These are phyloP conservation scores for Magallana ariakensis DNA, from an alignment of 1,140 invertebrate species.

Conservation along the genomic window DNA sequence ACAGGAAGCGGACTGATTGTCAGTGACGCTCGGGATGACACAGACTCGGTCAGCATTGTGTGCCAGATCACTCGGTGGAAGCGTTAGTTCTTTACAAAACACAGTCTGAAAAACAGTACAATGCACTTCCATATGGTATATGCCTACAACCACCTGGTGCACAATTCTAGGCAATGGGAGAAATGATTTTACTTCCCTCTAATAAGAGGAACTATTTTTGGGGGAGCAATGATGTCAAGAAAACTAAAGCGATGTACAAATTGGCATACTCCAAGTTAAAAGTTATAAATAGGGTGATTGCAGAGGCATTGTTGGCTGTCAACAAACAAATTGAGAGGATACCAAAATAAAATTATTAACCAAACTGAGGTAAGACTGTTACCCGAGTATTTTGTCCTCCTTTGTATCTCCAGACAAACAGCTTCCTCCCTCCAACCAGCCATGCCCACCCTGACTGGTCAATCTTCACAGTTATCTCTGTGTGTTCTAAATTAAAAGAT, in stretches of 20 bases:
- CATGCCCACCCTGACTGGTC: constrained; percentile 87
- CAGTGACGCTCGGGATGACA: constrained; percentile 85
- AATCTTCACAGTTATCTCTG: constrained; percentile 84
- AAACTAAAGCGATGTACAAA: too few relatives aligned
- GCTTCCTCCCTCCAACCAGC: constrained; percentile 91
- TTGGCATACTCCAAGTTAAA: too few relatives aligned
- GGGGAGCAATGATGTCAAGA: too few relatives aligned
- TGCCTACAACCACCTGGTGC: not conserved
- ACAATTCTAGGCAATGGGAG: not conserved
- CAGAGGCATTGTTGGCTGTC: too few relatives aligned
- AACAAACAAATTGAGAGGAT: too few relatives aligned
- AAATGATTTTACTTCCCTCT: not conserved
- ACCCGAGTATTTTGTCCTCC: constrained; percentile 64
- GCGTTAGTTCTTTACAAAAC: constrained; percentile 88
- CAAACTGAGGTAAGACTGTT: constrained; percentile 9
- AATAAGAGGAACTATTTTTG: too few relatives aligned
- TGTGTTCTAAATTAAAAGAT: constrained; percentile 80
- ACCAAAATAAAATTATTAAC: too few relatives aligned
- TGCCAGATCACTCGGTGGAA: constrained; percentile 94
- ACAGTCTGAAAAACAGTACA: constrained; percentile 75
- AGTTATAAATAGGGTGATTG: too few relatives aligned
- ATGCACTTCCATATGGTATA: not conserved
- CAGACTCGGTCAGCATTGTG: constrained; percentile 94
- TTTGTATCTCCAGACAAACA: constrained; percentile 93
- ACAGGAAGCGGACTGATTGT: constrained; percentile 86